Conservation (phyloP, 23 tunicate species). For the Ascidia mentula region DNA sequence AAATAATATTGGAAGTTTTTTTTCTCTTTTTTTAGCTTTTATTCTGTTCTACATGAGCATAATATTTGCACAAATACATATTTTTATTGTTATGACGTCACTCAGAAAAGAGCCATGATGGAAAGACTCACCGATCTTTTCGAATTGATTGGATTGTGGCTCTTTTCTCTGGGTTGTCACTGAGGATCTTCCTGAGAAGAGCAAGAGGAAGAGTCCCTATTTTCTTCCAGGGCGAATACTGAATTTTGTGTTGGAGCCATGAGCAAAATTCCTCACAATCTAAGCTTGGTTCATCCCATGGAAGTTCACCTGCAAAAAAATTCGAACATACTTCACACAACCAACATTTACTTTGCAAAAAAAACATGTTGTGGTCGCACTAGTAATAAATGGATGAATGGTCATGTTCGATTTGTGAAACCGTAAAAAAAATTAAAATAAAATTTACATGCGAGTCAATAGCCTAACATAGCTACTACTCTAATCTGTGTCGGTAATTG, state of each 20-base stretch:
- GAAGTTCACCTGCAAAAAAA: slow-evolving; percentile 79
- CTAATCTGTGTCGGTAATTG: too few species aligned
- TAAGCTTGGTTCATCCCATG: slow-evolving; percentile 79
- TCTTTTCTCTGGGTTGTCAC: slow-evolving; percentile 39
- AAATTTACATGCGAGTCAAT: too few species aligned
- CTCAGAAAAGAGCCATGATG: too few species aligned
- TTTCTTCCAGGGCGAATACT: slow-evolving; percentile 83
- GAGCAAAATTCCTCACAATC: slow-evolving; percentile 65
- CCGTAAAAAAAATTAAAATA: too few species aligned
- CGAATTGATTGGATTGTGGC: slow-evolving; percentile 33
- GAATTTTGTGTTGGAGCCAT: slow-evolving; percentile 74
- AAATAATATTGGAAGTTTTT: too few species aligned
- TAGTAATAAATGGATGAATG: neutral
- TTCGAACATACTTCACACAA: too few species aligned
- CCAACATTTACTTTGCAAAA: neutral
- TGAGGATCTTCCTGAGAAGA: slow-evolving; percentile 56
- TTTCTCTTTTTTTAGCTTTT: too few species aligned
- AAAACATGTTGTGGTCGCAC: neutral
- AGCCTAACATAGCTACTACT: too few species aligned
- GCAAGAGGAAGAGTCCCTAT: slow-evolving; percentile 71
- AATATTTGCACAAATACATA: too few species aligned
- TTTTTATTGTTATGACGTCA: too few species aligned
- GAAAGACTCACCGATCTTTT: slow-evolving; percentile 60
- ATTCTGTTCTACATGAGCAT: too few species aligned
- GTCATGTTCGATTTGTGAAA: neutral